Evolutionary conservation across 2,888 invertebrate species (phyloP), one percentile per base, ranked within the genome.

Genomic region (Penaeus monodon): DNA sequence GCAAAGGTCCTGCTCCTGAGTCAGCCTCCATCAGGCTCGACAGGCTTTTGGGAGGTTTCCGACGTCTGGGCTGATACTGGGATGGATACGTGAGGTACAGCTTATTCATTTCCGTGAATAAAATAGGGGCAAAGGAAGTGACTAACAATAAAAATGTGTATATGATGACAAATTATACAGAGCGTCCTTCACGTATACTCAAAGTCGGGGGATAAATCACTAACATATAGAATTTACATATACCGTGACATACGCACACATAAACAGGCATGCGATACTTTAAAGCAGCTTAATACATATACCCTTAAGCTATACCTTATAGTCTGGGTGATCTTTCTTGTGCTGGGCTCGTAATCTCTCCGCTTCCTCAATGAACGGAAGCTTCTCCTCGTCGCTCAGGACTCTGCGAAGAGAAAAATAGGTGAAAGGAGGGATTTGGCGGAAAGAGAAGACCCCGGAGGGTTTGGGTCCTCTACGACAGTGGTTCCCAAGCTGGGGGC

Each of bases 241-340:
- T 29, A 6, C 70, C n/a, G 44, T 10, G 10, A 10, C 4, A 2
- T 29, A 38, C 33, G 33, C 33, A 38, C 33, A 38, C n/a, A 70
- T 70, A 14, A 1, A 70, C 70, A 29, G 12, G 17, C 24, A 22
- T 70, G n/a, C n/a, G 24, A 29, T 22, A 14, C 14, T 4, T 70
- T 12, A 70, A 17, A 24, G 3, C 70, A 29, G 27, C 0, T 57
- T 57, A 57, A 57, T 17, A 20, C 17, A 57, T 20, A 57, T 57
- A 12, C 10, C 57, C 70, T 29, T 70, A 24, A 70, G n/a, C n/a
- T n/a, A 29, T 29, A 83, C 87, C 92, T 99, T 99, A 93, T 99
- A 99, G 92, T 98, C 97, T 0, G 99, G 99, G 92, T 98, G 96
- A 91, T 98, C 97, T 90, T 96, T 95, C 92, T 98, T 98, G 93